These are phyloP conservation scores for Xerus inauris DNA, from an alignment of 2,113 vertebrate species.

Conservation along the genomic window DNA sequence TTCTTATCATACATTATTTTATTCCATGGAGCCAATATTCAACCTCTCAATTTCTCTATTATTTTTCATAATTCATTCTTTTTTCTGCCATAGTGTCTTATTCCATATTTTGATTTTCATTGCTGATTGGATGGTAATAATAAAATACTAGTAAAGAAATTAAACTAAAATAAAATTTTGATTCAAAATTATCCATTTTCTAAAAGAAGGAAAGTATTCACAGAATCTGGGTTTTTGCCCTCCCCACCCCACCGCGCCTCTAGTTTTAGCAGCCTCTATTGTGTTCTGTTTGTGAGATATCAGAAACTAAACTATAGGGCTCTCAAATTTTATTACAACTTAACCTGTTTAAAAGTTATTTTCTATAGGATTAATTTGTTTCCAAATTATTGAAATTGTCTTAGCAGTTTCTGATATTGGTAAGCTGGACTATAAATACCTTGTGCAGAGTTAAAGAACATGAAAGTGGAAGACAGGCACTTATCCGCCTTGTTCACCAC, in stretches of 20 bases:
- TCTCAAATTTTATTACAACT: background rate
- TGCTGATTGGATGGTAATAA: background rate
- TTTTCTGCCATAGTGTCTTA: background rate
- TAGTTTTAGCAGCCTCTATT: background rate
- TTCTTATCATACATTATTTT: background rate
- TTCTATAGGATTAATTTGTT: background rate
- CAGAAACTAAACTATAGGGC: background rate
- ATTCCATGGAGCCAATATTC: background rate
- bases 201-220: background rate
- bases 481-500: background rate
- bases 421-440: background rate
- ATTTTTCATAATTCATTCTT: constrained; percentile 7
- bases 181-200: background rate
- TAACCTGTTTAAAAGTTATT: background rate
- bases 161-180: background rate
- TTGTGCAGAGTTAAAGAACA: background rate
- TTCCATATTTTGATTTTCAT: background rate
- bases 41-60: background rate
- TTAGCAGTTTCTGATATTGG: background rate
- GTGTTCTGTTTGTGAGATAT: background rate
- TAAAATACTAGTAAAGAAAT: background rate
- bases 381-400: background rate
- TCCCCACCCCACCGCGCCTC: too few relatives aligned
- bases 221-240: background rate
- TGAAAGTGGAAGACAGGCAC: background rate